phyloP scores from a whole-genome alignment of 2,888 invertebrate genomes.

The Hydriomena furcata region DNA sequence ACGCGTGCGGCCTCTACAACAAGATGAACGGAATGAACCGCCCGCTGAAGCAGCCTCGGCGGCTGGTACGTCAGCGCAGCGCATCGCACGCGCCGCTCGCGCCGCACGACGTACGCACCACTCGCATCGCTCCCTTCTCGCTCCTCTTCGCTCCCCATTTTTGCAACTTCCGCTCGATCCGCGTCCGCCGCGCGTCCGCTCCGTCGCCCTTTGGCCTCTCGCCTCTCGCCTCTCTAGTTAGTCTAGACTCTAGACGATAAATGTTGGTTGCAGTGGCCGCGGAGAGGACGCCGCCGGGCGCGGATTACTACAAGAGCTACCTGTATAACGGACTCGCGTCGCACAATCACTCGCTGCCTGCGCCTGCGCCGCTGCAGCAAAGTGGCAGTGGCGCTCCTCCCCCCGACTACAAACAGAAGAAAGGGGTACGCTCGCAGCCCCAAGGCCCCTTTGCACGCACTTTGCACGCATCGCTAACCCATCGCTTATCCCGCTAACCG shows the following conservation, averaged over 20 bases:
- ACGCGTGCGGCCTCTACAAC: slow-evolving; percentile 99
- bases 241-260: too few relatives aligned
- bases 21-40: slow-evolving; percentile 99
- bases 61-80: slow-evolving; percentile 93
- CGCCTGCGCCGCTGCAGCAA: slow-evolving; percentile 54
- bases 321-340: slow-evolving; percentile 87
- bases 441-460: slow-evolving; percentile 32
- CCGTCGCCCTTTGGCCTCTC: slow-evolving; percentile 43
- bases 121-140: slow-evolving; percentile 34
- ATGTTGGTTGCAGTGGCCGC: slow-evolving; percentile 90
- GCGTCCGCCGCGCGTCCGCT: slow-evolving; percentile 63
- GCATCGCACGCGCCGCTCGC: slow-evolving; percentile 68
- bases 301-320: slow-evolving; percentile 94
- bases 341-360: slow-evolving; percentile 55
- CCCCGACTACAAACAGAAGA: slow-evolving; percentile 81
- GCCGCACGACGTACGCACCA: slow-evolving; percentile 67
- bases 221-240: too few relatives aligned
- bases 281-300: slow-evolving; percentile 91
- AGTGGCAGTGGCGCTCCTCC: slow-evolving; percentile 58
- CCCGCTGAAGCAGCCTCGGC: slow-evolving; percentile 98
- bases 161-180: slow-evolving; percentile 54
- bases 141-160: slow-evolving; percentile 28
- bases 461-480: slow-evolving; percentile 56
- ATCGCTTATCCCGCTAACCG: slow-evolving; percentile 44
- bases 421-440: slow-evolving; percentile 70